phyloP scores from a whole-genome alignment of 1,140 invertebrate species.

The Thaumetopoea pityocampa region DNA sequence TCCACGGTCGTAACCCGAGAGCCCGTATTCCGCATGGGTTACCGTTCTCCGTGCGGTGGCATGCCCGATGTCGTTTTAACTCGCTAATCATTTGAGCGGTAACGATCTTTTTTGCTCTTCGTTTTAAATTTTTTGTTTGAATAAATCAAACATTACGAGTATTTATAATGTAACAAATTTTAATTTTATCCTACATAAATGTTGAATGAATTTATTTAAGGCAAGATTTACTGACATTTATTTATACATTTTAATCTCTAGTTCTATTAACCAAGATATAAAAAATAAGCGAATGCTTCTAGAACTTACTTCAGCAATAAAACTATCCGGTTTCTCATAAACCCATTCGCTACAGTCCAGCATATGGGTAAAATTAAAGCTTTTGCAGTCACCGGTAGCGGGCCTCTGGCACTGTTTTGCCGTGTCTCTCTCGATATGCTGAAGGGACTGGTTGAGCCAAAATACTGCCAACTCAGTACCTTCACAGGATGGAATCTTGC shows the following conservation, averaged over 20 bases:
- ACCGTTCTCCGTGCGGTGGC: no score
- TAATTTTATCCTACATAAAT: no score
- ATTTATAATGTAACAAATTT: no score
- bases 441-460: slow-evolving; percentile 34
- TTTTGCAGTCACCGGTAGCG: slow-evolving; percentile 16
- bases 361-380: slow-evolving; percentile 19
- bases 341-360: slow-evolving; percentile 39
- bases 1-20: no score
- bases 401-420: slow-evolving; percentile 37
- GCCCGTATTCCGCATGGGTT: no score
- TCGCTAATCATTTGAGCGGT: no score
- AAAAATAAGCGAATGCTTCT: neutral
- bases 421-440: slow-evolving; percentile 14
- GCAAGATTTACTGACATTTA: no score
- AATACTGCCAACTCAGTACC: slow-evolving; percentile 13
- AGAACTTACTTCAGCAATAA: slow-evolving; percentile 49
- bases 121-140: no score
- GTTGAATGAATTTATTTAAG: no score
- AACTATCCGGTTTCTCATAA: slow-evolving; percentile 52
- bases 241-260: slow-evolving; percentile 1
- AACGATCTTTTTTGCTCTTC: no score
- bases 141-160: no score
- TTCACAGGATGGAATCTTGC: slow-evolving; percentile 43
- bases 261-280: neutral
- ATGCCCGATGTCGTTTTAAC: no score